Evolutionary conservation across 2,797 vertebrate genomes (phyloP).

Genomic region (Anas flavirostris): DNA sequence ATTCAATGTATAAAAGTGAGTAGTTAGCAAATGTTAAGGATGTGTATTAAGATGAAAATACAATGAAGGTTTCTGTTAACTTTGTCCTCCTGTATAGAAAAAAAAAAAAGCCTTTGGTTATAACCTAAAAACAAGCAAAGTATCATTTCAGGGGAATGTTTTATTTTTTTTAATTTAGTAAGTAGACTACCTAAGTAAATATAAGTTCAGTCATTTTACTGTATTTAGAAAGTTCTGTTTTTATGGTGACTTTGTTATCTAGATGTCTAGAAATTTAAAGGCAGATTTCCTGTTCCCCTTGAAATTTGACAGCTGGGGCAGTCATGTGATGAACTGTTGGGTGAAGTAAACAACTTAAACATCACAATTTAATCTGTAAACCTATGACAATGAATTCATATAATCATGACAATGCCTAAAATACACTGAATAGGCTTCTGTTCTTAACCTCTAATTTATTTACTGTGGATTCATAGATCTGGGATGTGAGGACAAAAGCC

Average conservation of each 20-base stretch:
- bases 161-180: not conserved
- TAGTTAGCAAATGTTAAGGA: not conserved
- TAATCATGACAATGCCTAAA: not conserved
- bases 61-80: not conserved
- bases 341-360: not conserved
- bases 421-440: not conserved
- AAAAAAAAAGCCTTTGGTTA: not conserved
- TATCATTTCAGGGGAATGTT: not conserved
- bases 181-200: not conserved
- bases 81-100: not conserved
- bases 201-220: not conserved
- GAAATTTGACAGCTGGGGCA: not conserved
- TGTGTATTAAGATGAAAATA: not conserved
- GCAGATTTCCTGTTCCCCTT: not conserved
- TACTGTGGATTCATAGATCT: constrained; percentile 83
- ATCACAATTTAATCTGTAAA: not conserved
- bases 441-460: not conserved
- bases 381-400: not conserved
- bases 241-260: not conserved
- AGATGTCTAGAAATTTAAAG: not conserved
- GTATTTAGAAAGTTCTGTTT: not conserved
- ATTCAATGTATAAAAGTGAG: not conserved
- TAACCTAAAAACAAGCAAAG: not conserved
- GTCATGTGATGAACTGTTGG: not conserved
- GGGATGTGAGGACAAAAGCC: constrained; percentile 97